Conservation (phyloP, 1,140 invertebrate genomes). For the Caenorhabditis briggsae region DNA sequence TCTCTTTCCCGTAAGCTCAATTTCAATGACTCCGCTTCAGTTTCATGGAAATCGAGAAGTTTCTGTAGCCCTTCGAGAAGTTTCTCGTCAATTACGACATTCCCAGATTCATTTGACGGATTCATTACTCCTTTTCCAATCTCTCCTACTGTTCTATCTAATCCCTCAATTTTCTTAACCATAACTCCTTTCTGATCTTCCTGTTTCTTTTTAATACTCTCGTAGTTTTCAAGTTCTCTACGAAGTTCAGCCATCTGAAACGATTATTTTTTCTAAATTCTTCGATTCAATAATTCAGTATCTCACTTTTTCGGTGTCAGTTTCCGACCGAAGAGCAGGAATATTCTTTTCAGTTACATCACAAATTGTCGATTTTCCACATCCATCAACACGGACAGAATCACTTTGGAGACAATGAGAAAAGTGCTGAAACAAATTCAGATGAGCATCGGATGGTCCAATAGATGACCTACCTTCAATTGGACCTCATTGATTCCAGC, state of each 20-base stretch:
- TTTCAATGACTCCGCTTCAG: slow-evolving; percentile 22
- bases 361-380: slow-evolving; percentile 23
- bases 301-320: slow-evolving; percentile 23
- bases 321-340: neutral
- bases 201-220: slow-evolving; percentile 3
- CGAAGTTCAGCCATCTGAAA: slow-evolving; percentile 52
- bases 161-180: slow-evolving; percentile 7
- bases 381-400: slow-evolving; percentile 43
- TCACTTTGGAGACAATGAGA: neutral
- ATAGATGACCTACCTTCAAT: slow-evolving; percentile 2
- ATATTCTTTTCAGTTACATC: neutral
- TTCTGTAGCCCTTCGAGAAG: slow-evolving; percentile 35
- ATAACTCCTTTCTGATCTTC: neutral
- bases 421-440: slow-evolving; percentile 25
- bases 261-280: neutral
- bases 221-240: neutral
- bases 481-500: slow-evolving; percentile 55
- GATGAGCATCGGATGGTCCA: neutral
- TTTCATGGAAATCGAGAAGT: slow-evolving; percentile 30
- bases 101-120: slow-evolving; percentile 19
- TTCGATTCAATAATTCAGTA: neutral
- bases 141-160: slow-evolving; percentile 7
- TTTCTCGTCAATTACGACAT: slow-evolving; percentile 7
- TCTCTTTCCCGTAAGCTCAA: neutral
- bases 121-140: slow-evolving; percentile 46